These are phyloP conservation scores for Ostrea denselamellosa DNA, from an alignment of 1,140 invertebrate genomes.

Conservation along the genomic window DNA sequence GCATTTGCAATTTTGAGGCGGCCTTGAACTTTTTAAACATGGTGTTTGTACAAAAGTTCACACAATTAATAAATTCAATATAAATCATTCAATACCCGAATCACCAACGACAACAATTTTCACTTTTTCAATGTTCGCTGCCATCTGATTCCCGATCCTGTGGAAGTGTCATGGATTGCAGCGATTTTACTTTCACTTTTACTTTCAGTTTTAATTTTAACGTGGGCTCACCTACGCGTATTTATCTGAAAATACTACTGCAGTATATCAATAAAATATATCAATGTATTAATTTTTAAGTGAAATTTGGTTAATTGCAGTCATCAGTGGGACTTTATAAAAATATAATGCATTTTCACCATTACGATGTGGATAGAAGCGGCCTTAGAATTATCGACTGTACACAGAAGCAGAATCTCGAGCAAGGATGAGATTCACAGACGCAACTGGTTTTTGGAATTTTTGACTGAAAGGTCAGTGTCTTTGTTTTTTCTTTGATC, in stretches of 20 bases:
- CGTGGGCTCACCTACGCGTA: background rate
- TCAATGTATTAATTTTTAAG: background rate
- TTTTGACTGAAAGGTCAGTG: background rate
- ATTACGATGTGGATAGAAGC: background rate
- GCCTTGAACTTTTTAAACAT: no score
- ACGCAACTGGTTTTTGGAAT: background rate
- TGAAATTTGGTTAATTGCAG: no score
- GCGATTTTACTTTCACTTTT: background rate
- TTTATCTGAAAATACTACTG: background rate
- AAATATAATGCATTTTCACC: background rate
- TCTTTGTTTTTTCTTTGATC: background rate
- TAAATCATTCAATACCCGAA: slow-evolving; percentile 84
- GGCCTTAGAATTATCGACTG: slow-evolving; percentile 15
- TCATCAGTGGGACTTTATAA: no score
- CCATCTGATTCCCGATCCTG: background rate
- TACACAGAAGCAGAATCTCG: background rate
- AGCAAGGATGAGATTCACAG: background rate
- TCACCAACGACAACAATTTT: slow-evolving; percentile 95
- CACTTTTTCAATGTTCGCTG: slow-evolving; percentile 84
- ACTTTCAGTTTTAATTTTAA: background rate
- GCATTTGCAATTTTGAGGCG: background rate
- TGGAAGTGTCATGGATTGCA: background rate
- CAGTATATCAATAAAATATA: background rate
- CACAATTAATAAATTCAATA: background rate
- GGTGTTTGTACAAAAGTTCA: background rate